Evolutionary conservation across 2,797 vertebrate genomes (phyloP), one percentile per base, ranked within the genome.

Genomic region (Tapirus indicus): DNA sequence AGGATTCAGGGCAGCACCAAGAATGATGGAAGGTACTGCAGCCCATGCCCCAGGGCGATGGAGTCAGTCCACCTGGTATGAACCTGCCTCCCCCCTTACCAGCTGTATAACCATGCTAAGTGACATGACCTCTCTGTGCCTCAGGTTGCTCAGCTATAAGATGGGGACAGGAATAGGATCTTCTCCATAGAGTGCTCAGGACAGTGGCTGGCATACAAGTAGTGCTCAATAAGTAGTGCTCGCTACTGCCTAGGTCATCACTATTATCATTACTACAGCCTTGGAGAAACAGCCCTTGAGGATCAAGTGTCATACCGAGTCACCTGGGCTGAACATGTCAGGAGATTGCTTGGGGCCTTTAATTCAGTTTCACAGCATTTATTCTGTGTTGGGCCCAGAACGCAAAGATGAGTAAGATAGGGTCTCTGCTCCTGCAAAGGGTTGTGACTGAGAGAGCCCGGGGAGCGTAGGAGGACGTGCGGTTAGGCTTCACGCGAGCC

Each of bases 21-120:
- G 17, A 52, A 66, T 2, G 14, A 14, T 2, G 1, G 17, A 20
- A 2, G 35, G 41, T 16, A 6, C 78, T 10, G 5, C 1, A 7
- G 66, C 32, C 66, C 25, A 56, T 5, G 4, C 23, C n/a, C 62
- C n/a, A 44, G 11, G 47, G 58, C 2, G 27, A 38, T 1, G 35
- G 54, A 27, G 38, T 21, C 52, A 7, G 41, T 38, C 47, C 12
- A 8, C 54, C 1, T 4, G 21, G 38, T 20, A n/a, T 11, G 77
- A 35, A 23, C 64, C n/a, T 68, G 71, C 82, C 54, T 83, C 62
- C 41, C 38, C 21, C 20, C 80, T 32, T 1, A 29, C 60, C 6
- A 12, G 35, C 20, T 38, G 5, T 2, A 10, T 60, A 44, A 72
- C 32, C 21, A 23, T 35, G 35, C 35, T 54, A 23, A 44, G 23